Conservation (phyloP, 2,888 invertebrate genomes). For the Sphaeridia pumilis region DNA sequence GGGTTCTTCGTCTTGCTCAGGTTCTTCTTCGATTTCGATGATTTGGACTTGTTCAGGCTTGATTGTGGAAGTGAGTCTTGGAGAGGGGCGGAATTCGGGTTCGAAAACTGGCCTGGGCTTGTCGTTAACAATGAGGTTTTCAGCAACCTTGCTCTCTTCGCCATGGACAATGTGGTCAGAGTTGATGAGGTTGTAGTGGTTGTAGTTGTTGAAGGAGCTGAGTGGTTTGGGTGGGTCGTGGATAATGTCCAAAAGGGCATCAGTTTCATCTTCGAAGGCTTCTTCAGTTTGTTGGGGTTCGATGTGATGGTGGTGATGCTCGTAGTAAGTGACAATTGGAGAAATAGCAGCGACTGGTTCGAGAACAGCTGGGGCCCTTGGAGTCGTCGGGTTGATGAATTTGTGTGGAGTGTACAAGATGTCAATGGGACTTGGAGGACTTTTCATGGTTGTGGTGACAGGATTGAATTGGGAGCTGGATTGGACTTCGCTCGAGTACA, state of each 20-base stretch:
- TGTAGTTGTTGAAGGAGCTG: slow-evolving; percentile 12
- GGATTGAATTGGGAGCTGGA: slow-evolving; percentile 30
- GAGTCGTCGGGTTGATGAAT: slow-evolving; percentile 16
- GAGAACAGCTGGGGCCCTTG: slow-evolving; percentile 22
- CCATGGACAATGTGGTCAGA: slow-evolving; percentile 7
- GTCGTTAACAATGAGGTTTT: neutral
- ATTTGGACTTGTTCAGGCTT: neutral
- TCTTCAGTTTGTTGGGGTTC: neutral
- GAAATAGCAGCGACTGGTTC: slow-evolving; percentile 24
- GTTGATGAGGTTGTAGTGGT: slow-evolving; percentile 25
- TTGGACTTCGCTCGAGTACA: slow-evolving; percentile 22
- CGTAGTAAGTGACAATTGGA: slow-evolving; percentile 4
- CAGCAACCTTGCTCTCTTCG: slow-evolving; percentile 1
- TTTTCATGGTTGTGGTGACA: slow-evolving; percentile 3
- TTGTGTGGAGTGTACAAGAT: slow-evolving; percentile 10
- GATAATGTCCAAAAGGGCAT: slow-evolving; percentile 16
- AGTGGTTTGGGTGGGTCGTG: slow-evolving; percentile 9
- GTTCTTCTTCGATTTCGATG: no score
- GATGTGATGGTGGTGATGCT: slow-evolving; percentile 21
- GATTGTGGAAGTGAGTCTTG: slow-evolving; percentile 15
- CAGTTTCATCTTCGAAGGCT: slow-evolving; percentile 11
- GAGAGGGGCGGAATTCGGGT: neutral
- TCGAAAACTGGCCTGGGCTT: neutral
- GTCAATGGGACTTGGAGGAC: slow-evolving; percentile 4
- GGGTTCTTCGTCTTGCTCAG: slow-evolving; percentile 3